Percentiles rank a stretch among this genome's conserved stretches.
These are phyloP conservation scores for Sinonovacula constricta DNA, from an alignment of 1,140 invertebrate species.

Conservation along the genomic window DNA sequence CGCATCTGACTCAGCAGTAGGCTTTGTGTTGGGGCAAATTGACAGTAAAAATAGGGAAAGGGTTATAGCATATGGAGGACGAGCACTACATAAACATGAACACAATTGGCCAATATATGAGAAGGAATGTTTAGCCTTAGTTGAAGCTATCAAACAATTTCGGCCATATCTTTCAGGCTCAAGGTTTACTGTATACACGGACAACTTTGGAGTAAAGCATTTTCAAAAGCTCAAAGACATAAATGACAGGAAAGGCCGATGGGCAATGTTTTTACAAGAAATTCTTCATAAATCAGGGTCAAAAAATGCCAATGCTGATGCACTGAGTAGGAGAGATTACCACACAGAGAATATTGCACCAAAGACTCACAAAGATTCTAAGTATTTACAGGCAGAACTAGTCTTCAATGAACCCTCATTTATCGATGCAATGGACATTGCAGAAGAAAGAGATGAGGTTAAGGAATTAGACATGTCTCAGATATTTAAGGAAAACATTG, in stretches of 20 bases:
- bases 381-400: no score
- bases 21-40: conserved; percentile 36
- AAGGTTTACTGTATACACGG: conserved; percentile 44
- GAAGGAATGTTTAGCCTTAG: conserved; percentile 48
- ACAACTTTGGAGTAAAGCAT: conserved; percentile 38
- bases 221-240: conserved; percentile 42
- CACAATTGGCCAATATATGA: conserved; percentile 35
- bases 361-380: no score
- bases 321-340: not conserved
- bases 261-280: conserved; percentile 42
- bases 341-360: no score
- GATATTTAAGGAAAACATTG: not conserved
- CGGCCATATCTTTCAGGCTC: conserved; percentile 36
- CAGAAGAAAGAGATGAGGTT: not conserved
- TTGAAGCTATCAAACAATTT: conserved; percentile 41
- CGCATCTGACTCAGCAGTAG: conserved; percentile 42
- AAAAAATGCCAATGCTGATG: conserved; percentile 20
- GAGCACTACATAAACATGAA: conserved; percentile 44
- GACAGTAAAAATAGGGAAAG: conserved; percentile 29
- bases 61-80: conserved; percentile 41
- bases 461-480: not conserved
- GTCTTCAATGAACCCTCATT: not conserved
- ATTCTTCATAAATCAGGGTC: conserved; percentile 22
- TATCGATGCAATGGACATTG: not conserved
- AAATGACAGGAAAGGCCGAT: conserved; percentile 47